phyloP scores from a whole-genome alignment of 2,113 vertebrate species.

The Mirounga angustirostris region DNA sequence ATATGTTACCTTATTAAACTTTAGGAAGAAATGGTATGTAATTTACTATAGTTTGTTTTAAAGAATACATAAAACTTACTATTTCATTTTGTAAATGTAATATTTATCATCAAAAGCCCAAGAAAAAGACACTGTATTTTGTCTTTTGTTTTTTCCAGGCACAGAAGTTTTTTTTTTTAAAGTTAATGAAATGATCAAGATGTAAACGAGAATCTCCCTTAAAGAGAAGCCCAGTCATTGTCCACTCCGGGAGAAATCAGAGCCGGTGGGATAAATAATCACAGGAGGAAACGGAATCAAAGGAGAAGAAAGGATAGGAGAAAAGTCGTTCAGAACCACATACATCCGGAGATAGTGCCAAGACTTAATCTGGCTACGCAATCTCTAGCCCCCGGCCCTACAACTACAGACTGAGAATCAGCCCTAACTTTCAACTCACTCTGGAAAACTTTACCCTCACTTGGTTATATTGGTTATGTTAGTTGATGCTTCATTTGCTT shows the following conservation, averaged over 20 bases:
- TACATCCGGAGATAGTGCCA: background rate
- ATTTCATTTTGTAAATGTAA: slow-evolving; percentile 49
- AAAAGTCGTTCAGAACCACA: background rate
- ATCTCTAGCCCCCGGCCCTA: background rate
- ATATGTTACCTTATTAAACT: slow-evolving; percentile 21
- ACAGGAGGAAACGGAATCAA: background rate
- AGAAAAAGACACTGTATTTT: background rate
- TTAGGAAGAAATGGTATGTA: background rate
- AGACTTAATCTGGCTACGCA: background rate
- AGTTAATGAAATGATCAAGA: slow-evolving; percentile 42
- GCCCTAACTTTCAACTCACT: background rate
- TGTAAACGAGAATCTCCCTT: background rate
- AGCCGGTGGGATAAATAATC: background rate
- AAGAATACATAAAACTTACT: background rate
- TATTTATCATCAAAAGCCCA: slow-evolving; percentile 20
- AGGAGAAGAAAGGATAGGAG: background rate
- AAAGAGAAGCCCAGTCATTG: background rate
- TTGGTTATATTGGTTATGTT: background rate
- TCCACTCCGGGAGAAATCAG: background rate
- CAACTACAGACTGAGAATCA: background rate
- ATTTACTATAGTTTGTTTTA: slow-evolving; percentile 44
- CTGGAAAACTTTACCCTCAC: background rate
- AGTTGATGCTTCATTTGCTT: background rate
- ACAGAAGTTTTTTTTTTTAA: slow-evolving; percentile 26
- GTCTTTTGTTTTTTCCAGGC: background rate